A percentile compares a stretch with the other conserved stretches of the same genome.
Conservation (phyloP, 2,797 vertebrate genomes). For the Melanotaenia trifasciata region DNA sequence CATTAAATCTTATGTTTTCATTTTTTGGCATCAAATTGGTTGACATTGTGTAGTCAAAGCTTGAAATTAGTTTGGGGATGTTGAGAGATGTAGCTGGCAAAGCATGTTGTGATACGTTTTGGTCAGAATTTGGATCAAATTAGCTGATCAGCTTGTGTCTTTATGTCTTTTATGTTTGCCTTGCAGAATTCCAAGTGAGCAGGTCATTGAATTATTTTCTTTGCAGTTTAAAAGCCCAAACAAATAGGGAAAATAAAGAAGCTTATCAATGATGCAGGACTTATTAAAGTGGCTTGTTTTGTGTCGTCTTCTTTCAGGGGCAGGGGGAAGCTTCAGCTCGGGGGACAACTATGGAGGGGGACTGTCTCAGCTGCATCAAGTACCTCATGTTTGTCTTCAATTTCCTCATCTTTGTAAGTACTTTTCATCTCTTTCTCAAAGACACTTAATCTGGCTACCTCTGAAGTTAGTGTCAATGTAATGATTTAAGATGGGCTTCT, state of each 20-base stretch:
- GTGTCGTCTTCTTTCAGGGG: constrained; percentile 68
- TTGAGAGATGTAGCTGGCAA: constrained; percentile 23
- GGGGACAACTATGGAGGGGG: constrained; percentile 89
- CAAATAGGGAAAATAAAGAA: background rate
- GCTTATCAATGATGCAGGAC: constrained; percentile 32
- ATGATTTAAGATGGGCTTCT: constrained; percentile 64
- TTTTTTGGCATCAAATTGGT: constrained; percentile 31
- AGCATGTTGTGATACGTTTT: constrained; percentile 32
- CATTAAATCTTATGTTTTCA: constrained; percentile 34
- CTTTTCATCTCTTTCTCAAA: constrained; percentile 50
- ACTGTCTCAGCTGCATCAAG: constrained; percentile 95
- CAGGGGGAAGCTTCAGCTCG: constrained; percentile 83
- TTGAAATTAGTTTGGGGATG: constrained; percentile 42
- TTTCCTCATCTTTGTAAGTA: constrained; percentile 96
- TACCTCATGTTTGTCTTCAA: constrained; percentile 97
- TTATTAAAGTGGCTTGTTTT: constrained; percentile 32
- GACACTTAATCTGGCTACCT: constrained; percentile 46
- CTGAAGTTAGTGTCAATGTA: constrained; percentile 64
- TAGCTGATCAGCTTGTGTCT: constrained; percentile 36
- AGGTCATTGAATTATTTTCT: constrained; percentile 55
- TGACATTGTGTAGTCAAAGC: constrained; percentile 39
- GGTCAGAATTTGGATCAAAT: constrained; percentile 54
- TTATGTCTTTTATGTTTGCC: constrained; percentile 44
- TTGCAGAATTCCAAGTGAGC: constrained; percentile 60
- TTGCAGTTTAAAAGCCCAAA: constrained; percentile 37